Base-by-base conservation (phyloP, 2,888 invertebrate genomes). In the Cantharis flavilabris region DNA sequence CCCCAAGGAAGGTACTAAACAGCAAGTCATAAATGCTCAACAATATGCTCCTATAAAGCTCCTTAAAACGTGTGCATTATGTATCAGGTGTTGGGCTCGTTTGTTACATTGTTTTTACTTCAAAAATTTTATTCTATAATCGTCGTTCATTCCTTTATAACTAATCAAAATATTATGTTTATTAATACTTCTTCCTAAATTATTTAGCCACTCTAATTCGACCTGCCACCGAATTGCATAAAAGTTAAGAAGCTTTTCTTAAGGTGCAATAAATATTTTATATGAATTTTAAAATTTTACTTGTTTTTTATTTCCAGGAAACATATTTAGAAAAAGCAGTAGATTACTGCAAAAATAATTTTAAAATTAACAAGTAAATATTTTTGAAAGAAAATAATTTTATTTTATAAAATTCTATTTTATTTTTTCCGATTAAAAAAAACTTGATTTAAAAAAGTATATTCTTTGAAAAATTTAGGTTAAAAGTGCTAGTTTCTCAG, bases 1-100 rank as follows among this genome's bases (percentile, higher is more conserved):
- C 82, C 83, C 83, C 75, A 76, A 84, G 83, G 83, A 83, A 78
- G 80, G 80, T 80, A 81, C 81, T 83, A 82, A 83, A 82, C 80
- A 81, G 79, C 77, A 79, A 81, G 81, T 82, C 83, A 83, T 83
- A 83, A 83, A 83, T 83, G 83, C 80, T 83, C 82, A 82, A 83
- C 82, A 83, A 83, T 82, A 81, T 83, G 81, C 82, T 76, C 78
- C 82, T 80, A 83, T 83, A 83, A 83, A 83, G 73, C 81, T 81
- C 78, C 83, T 83, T 83, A 82, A 83, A 83, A 81, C 80, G 81
- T 76, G 81, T 83, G 81, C 81, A 83, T 83, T 83, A 83, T 83
- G 82, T 81, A 83, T 83, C 81, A 80, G 80, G 81, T 81, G 80
- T 72, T 76, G 73, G 64, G 75, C 73, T 75, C 73, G 78, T 76